A percentile compares a stretch with the other conserved stretches of the same genome.
phyloP scores from a whole-genome alignment of 2,113 vertebrate species.

The Gymnocephalus cernua region DNA sequence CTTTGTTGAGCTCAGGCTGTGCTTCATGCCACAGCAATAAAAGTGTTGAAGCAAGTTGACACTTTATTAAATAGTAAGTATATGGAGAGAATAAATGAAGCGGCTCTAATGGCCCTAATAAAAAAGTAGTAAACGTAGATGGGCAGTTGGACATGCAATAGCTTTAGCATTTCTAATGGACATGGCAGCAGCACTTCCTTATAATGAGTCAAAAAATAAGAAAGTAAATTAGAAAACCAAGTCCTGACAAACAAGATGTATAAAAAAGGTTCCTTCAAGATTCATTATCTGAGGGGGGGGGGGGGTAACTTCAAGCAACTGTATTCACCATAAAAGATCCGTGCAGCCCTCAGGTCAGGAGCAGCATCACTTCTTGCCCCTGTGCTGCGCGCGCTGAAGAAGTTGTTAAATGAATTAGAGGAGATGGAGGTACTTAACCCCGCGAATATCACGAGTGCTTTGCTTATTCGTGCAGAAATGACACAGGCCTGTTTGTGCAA shows the following conservation, averaged over 20 bases:
- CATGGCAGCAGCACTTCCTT: constrained; percentile 39
- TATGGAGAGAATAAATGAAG: constrained; percentile 64
- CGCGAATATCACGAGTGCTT: constrained; percentile 59
- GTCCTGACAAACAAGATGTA: neutral
- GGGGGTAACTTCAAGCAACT: neutral
- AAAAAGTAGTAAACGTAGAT: constrained; percentile 68
- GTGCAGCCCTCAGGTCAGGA: constrained; percentile 13
- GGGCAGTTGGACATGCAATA: constrained; percentile 58
- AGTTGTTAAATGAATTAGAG: constrained; percentile 68
- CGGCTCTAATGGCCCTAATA: constrained; percentile 69
- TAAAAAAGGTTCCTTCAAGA: neutral
- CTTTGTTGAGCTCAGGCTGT: neutral
- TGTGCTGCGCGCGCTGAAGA: constrained; percentile 37
- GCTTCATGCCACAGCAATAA: constrained; percentile 42
- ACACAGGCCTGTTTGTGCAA: constrained; percentile 44
- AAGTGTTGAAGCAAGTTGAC: constrained; percentile 64
- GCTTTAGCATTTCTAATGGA: constrained; percentile 42
- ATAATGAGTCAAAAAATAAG: neutral
- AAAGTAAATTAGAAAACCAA: neutral
- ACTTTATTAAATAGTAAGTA: constrained; percentile 67
- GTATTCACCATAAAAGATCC: neutral
- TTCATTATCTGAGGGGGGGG: neutral
- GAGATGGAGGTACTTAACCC: constrained; percentile 64
- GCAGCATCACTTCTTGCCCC: constrained; percentile 50
- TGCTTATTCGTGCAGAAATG: constrained; percentile 55